Evolutionary conservation across 2,888 invertebrate genomes (phyloP).

Genomic region (Meiosimyza decipiens): DNA sequence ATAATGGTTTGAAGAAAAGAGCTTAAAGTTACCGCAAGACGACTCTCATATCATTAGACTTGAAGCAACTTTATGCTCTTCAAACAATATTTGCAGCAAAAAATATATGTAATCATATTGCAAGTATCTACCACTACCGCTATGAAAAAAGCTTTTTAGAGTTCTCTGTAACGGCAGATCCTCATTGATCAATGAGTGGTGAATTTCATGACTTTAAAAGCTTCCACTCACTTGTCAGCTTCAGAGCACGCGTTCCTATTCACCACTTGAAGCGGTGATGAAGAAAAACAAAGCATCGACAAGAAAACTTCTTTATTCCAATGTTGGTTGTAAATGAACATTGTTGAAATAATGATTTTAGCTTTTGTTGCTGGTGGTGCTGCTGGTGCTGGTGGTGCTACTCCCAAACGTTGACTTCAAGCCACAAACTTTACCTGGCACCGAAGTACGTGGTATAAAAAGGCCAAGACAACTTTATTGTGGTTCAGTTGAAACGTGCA

Average conservation of each 20-base stretch:
- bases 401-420: conserved; percentile 23
- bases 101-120: too few relatives aligned
- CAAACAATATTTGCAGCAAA: not conserved
- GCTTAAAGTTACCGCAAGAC: not conserved
- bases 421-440: conserved; percentile 27
- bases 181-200: too few relatives aligned
- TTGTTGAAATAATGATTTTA: not conserved
- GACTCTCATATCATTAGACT: not conserved
- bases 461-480: conserved; percentile 57
- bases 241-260: too few relatives aligned
- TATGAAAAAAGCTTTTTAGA: too few relatives aligned
- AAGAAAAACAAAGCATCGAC: not conserved
- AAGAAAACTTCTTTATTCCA: conserved; percentile 16
- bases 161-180: too few relatives aligned
- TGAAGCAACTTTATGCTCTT: not conserved
- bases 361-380: conserved; percentile 8
- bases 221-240: too few relatives aligned
- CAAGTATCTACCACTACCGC: too few relatives aligned
- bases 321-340: not conserved
- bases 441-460: conserved; percentile 57
- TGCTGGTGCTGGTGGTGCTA: conserved; percentile 14
- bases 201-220: too few relatives aligned
- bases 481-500: conserved; percentile 56
- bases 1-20: too few relatives aligned
- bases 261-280: too few relatives aligned